Conservation (phyloP, 2,113 vertebrate genomes). For the Mixornis gularis region DNA sequence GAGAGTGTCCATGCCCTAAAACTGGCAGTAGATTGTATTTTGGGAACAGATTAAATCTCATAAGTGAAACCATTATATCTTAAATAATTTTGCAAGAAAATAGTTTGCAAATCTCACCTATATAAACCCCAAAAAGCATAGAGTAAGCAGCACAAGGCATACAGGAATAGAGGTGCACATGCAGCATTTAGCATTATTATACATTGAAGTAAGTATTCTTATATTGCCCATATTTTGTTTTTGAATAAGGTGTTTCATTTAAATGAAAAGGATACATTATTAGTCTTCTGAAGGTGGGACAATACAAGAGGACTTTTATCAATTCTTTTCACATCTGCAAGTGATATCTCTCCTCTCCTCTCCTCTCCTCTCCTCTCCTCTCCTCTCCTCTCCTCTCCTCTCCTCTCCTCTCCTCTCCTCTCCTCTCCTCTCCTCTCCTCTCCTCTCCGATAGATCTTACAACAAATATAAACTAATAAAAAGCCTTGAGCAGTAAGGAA, state of each 20-base stretch:
- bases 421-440: too few relatives aligned
- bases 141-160: not conserved
- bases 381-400: too few relatives aligned
- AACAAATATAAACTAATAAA: not conserved
- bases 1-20: not conserved
- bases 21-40: not conserved
- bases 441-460: not conserved
- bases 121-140: not conserved
- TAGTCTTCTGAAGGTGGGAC: not conserved
- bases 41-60: not conserved
- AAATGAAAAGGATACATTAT: not conserved
- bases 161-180: not conserved
- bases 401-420: not conserved
- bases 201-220: not conserved
- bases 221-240: not conserved
- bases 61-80: not conserved
- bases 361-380: not conserved
- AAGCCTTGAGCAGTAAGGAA: slow-evolving; percentile 12
- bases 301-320: not conserved
- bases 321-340: not conserved
- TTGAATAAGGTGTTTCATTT: not conserved
- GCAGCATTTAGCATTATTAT: not conserved
- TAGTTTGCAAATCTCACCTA: not conserved
- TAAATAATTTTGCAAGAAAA: not conserved
- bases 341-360: not conserved